Percentiles rank a stretch among this genome's conserved stretches.
Conservation (phyloP, 1,140 invertebrate genomes). For the Caligus rogercresseyi region DNA sequence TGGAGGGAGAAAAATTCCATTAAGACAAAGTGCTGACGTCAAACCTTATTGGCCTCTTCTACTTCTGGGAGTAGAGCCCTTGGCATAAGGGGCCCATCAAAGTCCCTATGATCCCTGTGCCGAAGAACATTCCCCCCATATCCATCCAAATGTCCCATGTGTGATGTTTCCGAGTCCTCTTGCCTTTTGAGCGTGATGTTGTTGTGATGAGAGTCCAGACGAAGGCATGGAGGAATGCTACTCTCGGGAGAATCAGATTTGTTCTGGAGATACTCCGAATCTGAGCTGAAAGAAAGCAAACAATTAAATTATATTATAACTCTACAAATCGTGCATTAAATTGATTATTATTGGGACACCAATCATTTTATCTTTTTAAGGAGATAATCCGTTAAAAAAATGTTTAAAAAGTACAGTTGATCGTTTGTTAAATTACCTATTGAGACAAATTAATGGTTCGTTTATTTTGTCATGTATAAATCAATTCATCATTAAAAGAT, state of each 20-base stretch:
- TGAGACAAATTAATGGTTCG: too few relatives aligned
- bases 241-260: not conserved
- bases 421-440: too few relatives aligned
- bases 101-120: not conserved
- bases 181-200: slow-evolving; percentile 8
- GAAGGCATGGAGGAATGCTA: not conserved
- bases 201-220: not conserved
- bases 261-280: not conserved
- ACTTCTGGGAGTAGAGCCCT: not conserved
- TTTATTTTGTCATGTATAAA: too few relatives aligned
- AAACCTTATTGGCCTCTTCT: slow-evolving; percentile 3
- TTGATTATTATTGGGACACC: too few relatives aligned
- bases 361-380: too few relatives aligned
- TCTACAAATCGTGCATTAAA: too few relatives aligned
- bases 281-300: not conserved
- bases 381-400: too few relatives aligned
- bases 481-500: too few relatives aligned
- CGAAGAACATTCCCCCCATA: slow-evolving; percentile 6
- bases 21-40: too few relatives aligned
- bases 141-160: not conserved
- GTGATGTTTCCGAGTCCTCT: slow-evolving; percentile 1
- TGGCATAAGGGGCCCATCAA: not conserved
- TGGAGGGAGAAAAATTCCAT: too few relatives aligned
- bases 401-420: too few relatives aligned
- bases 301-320: not conserved